Evolutionary conservation across 2,888 invertebrate species (phyloP).

Genomic region (Drosophila greeni): DNA sequence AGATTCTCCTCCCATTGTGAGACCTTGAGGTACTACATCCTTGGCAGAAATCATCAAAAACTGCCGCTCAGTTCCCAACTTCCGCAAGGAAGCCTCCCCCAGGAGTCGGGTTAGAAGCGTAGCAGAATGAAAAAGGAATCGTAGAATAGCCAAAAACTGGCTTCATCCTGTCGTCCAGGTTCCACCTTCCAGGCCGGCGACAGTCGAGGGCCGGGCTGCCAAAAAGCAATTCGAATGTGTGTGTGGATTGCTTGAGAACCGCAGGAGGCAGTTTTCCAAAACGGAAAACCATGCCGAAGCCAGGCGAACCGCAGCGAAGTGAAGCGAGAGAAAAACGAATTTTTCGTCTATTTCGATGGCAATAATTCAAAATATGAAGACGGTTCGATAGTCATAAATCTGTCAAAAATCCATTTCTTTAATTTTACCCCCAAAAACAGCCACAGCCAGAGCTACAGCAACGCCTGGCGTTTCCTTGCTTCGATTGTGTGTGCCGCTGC

Average conservation of each 20-base stretch:
- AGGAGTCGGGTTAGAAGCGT: conserved; percentile 7
- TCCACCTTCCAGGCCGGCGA: conserved; percentile 21
- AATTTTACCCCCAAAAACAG: conserved; percentile 68
- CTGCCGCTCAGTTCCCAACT: conserved; percentile 15
- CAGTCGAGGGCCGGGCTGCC: conserved; percentile 33
- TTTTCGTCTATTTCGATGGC: conserved; percentile 79
- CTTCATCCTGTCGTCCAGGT: conserved; percentile 26
- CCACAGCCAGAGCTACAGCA: conserved; percentile 9
- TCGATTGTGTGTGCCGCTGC: conserved; percentile 51
- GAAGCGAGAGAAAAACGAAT: conserved; percentile 55
- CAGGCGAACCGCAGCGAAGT: conserved; percentile 35
- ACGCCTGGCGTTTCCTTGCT: conserved; percentile 69
- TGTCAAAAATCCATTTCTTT: conserved; percentile 79
- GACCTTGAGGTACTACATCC: conserved; percentile 3
- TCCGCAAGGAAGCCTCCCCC: conserved; percentile 16
- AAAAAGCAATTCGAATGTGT: conserved; percentile 36
- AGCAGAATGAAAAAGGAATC: conserved; percentile 15
- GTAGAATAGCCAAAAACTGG: conserved; percentile 26
- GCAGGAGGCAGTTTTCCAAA: conserved; percentile 45
- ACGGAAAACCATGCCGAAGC: conserved; percentile 29
- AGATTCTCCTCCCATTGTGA: too few relatives aligned
- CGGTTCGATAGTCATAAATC: conserved; percentile 79
- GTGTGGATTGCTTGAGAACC: conserved; percentile 28
- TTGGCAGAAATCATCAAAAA: conserved; percentile 14
- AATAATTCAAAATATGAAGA: conserved; percentile 79